phyloP scores from a whole-genome alignment of 2,888 invertebrate species.

The Liodrosophila aerea region DNA sequence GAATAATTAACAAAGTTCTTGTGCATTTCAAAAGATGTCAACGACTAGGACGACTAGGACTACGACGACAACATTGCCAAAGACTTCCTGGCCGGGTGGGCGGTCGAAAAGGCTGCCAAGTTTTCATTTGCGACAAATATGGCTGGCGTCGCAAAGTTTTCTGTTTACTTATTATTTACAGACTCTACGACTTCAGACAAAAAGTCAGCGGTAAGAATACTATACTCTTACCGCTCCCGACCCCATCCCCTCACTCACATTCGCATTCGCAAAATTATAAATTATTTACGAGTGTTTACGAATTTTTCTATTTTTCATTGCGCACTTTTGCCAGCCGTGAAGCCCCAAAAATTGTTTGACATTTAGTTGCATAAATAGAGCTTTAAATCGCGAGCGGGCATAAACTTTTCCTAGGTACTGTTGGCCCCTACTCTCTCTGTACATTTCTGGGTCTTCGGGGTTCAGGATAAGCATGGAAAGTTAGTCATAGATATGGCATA shows the following conservation, averaged over 20 bases:
- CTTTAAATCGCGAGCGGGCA: conserved; percentile 35
- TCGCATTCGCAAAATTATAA: conserved; percentile 52
- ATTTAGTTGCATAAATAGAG: conserved; percentile 42
- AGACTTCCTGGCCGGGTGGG: conserved; percentile 49
- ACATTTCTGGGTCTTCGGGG: too few relatives aligned
- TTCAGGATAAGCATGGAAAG: background rate
- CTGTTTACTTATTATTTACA: conserved; percentile 75
- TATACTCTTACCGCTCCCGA: conserved; percentile 14
- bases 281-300: conserved; percentile 66
- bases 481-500: conserved; percentile 1
- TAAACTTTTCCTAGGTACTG: conserved; percentile 21
- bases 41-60: conserved; percentile 39
- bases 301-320: conserved; percentile 31
- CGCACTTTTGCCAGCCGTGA: conserved; percentile 36
- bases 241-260: background rate
- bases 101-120: conserved; percentile 62
- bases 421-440: conserved; percentile 28
- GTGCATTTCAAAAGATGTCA: conserved; percentile 75
- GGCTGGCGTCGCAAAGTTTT: conserved; percentile 69
- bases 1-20: conserved; percentile 78
- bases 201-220: conserved; percentile 41
- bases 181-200: conserved; percentile 59
- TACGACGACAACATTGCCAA: conserved; percentile 33
- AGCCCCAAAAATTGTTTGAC: conserved; percentile 41
- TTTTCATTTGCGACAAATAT: conserved; percentile 77